Evolutionary conservation across 2,113 vertebrate genomes (phyloP), one percentile per base, ranked within the genome.

Genomic region (Charadrius vociferus): DNA sequence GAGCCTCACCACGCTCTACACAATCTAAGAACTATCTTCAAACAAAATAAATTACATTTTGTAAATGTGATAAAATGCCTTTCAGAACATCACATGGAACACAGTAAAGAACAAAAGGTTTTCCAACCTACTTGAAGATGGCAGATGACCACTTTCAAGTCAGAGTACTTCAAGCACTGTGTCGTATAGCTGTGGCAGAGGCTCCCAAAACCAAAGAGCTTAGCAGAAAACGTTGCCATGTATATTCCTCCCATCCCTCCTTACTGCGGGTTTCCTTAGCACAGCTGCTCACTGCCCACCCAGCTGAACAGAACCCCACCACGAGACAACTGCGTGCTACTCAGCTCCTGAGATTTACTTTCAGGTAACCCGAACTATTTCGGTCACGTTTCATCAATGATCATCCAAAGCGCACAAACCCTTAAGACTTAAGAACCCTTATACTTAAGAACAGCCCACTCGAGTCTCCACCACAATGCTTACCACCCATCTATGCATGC

Each of bases 311-410:
- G 36, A 71, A n/a, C 15, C 66, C 39, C 81, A 63, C 49, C 62
- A 24, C 47, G 18, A 43, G 37, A 6, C 2, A 75, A 15, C 27
- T 5, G 8, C 39, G 5, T 3, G 12, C 22, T 4, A 16, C 7
- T 19, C 53, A 21, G 34, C 45, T 41, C 72, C 6, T 15, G 21
- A 50, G 47, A 43, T 23, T 3, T 10, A 41, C 12, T 1, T 1
- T 7, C 34, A 30, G 47, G 22, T 14, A 47, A 36, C 53, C 39
- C 5, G 2, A 9, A 21, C 61, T 62, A 50, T 7, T 20, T 32
- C 3, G 2, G 50, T n/a, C 79, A 30, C 9, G 0, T 24, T 58
- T 39, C 65, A 36, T 7, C 7, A 0, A 22, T 2, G 20, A 47
- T 11, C 30, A 39, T 23, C 32, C 47, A 13, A 30, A 39, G 29